These are phyloP conservation scores for Tenthredo livida DNA, from an alignment of 2,888 invertebrate species.

Conservation along the genomic window DNA sequence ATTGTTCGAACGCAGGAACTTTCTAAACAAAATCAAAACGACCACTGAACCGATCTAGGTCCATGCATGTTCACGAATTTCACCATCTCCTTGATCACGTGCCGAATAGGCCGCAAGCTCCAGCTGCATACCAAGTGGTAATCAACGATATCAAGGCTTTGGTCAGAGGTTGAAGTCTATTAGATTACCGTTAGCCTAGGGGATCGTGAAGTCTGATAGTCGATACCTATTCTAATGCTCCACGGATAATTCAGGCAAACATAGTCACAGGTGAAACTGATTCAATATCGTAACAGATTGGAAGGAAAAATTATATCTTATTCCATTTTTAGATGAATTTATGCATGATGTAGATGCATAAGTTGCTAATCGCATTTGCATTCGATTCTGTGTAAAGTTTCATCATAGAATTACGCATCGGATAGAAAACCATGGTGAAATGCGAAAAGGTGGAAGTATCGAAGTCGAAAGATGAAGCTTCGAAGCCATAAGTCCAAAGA, in stretches of 20 bases:
- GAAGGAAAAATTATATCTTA: background rate
- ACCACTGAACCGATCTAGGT: background rate
- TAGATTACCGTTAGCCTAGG: background rate
- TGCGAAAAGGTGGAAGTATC: background rate
- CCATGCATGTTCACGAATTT: conserved; percentile 10
- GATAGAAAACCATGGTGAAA: background rate
- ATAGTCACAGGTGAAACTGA: background rate
- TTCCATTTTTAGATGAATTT: background rate
- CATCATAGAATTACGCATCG: background rate
- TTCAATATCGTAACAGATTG: background rate
- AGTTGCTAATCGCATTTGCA: background rate
- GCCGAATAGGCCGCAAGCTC: conserved; percentile 7
- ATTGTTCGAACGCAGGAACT: background rate
- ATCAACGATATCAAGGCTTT: conserved; percentile 35
- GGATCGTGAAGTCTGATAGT: background rate
- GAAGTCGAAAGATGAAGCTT: conserved; percentile 1
- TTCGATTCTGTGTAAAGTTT: background rate
- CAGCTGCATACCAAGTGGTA: conserved; percentile 26
- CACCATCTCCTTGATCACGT: background rate
- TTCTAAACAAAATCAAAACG: background rate
- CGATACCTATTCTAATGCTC: background rate
- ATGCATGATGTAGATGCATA: background rate
- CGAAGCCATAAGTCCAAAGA: background rate
- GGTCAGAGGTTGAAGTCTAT: conserved; percentile 7
- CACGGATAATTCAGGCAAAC: background rate